A percentile compares a stretch with the other conserved stretches of the same genome.
These are phyloP conservation scores for Pagetopsis macropterus DNA, from an alignment of 2,797 vertebrate species.

Conservation along the genomic window DNA sequence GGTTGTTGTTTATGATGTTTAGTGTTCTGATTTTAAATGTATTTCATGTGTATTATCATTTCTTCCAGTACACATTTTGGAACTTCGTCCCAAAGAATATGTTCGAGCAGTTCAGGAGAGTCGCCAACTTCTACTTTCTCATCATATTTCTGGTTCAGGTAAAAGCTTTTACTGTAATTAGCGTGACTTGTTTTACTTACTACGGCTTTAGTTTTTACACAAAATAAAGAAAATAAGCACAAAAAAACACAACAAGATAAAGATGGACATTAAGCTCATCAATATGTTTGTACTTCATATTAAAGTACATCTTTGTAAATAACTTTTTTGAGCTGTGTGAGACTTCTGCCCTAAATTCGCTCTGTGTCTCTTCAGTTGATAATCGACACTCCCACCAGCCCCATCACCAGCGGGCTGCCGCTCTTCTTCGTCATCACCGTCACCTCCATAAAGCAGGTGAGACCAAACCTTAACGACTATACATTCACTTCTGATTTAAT, in stretches of 20 bases:
- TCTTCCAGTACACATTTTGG: conserved; percentile 94
- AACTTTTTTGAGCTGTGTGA: too few species aligned
- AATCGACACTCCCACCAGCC: conserved; percentile 97
- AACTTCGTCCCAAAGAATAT: conserved; percentile 98
- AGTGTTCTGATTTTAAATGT: neutral
- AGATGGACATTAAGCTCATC: too few species aligned
- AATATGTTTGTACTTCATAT: too few species aligned
- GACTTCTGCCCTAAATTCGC: neutral
- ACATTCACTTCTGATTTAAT: neutral
- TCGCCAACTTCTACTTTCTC: conserved; percentile 99
- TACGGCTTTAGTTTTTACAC: neutral
- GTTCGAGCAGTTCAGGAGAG: conserved; percentile 98
- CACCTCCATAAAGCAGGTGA: conserved; percentile 97
- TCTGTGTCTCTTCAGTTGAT: conserved; percentile 85
- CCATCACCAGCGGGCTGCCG: conserved; percentile 94
- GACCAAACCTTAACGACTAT: neutral
- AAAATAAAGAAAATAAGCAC: too few species aligned
- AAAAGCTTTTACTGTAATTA: conserved; percentile 45
- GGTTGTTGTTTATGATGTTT: neutral
- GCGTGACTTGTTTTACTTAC: too few species aligned
- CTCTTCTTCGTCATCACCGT: conserved; percentile 98
- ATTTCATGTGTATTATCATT: neutral
- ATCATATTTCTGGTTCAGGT: conserved; percentile 99
- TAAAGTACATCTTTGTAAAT: too few species aligned
- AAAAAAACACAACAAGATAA: too few species aligned